Evolutionary conservation across 2,797 vertebrate genomes (phyloP), one percentile per base, ranked within the genome.

Genomic region (Pseudochromis fuscus): DNA sequence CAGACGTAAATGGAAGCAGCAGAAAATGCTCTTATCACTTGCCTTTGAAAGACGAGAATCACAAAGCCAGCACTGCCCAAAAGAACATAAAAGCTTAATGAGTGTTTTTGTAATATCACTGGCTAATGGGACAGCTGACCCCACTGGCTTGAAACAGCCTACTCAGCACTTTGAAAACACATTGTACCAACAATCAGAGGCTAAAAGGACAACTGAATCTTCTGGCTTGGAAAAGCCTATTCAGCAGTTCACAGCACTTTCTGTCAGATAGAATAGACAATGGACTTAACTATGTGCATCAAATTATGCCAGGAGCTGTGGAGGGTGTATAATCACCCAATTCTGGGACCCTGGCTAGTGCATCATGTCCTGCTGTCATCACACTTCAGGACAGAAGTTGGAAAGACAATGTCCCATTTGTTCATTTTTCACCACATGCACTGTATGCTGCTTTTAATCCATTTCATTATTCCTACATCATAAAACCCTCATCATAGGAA

Each of bases 61-160:
- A 81, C 69, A 85, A 82, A 85, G 75, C 52, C 44, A 72, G 65
- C 52, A 53, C 58, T 5, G 53, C 62, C 67, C 59, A 63, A 60
- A 76, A 81, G 75, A 84, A 84, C 79, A 84, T 87, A 83, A 89
- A 88, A 79, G 79, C 88, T 82, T 89, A 87, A 91, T 89, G 84
- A 85, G 79, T 85, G 82, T 82, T 88, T 89, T 88, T 77, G 76
- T 83, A 84, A 88, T 85, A 85, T 87, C 62, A 72, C 69, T 57
- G 53, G 83, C 76, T 89, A 91, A 91, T 88, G 68, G 86, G 83
- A 91, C 87, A 87, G 87, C 83, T 87, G 86, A 91, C 88, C 86
- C 70, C 74, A 50, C 53, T 50, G 67, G 45, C 65, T 67, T 57
- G 40, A 88, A 90, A 86, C 72, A 56, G 78, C 77, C 35, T n/a